Base-by-base conservation (phyloP, 2,888 invertebrate genomes). In the Selenia dentaria region DNA sequence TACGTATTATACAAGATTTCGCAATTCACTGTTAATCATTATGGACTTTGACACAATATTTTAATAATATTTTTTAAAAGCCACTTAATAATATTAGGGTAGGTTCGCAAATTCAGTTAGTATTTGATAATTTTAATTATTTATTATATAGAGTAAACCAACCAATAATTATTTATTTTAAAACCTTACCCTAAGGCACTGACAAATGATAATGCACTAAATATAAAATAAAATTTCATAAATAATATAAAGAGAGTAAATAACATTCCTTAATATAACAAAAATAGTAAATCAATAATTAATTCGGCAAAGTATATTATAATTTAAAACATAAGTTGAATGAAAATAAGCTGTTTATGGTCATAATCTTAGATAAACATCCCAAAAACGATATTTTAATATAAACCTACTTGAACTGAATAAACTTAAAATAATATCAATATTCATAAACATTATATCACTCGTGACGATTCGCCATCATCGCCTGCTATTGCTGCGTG, bases 141-240 rank as follows among this genome's bases (percentile, higher is more conserved):
- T 66, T 68, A 61, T 74, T n/a, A n/a, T n/a, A n/a, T 77, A 73
- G 8, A 3, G 36, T 16, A 28, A 43, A 32, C 65, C 64, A 75
- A 75, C 74, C 68, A 74, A 75, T 81, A 77, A 74, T 77, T 57
- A 28, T 25, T 16, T 66, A 28, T 27, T 37, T 48, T 47, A 28
- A 39, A 82, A 81, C 72, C 78, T 81, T 82, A 87, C 74, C 77
- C 83, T 83, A 88, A 87, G 86, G 85, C 87, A 87, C 86, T 87
- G 86, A 80, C 74, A 83, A 87, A 84, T 70, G 72, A 81, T 86
- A 79, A 78, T 73, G 69, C 79, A 34, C 38, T 33, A 46, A 41
- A 38, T 80, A 83, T 68, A 68, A 80, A 69, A 76, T 37, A 44
- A 65, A 65, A 70, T 73, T 71, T 68, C 70, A 77, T 75, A 82